phyloP scores from a whole-genome alignment of 2,113 vertebrate genomes.

The Ctenodactylus gundi region DNA sequence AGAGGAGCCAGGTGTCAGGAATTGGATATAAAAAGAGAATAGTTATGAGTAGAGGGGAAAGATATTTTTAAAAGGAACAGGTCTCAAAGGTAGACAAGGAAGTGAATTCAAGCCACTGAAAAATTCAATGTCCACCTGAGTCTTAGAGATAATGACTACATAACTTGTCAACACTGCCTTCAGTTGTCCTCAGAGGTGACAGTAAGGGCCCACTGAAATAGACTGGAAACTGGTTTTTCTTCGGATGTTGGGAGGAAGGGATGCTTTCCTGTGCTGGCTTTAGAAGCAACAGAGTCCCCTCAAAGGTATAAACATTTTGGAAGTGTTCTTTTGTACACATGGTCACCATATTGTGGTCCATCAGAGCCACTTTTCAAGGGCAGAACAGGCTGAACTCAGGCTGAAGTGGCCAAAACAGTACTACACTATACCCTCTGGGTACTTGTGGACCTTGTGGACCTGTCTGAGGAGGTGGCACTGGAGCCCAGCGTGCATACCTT shows the following conservation, averaged over 20 bases:
- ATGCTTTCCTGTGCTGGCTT: not conserved
- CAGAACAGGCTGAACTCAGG: not conserved
- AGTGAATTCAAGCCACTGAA: not conserved
- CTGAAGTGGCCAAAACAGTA: not conserved
- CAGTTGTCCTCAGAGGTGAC: not conserved
- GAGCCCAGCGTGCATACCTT: not conserved
- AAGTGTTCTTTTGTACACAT: not conserved
- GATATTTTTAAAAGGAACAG: not conserved
- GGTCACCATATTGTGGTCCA: not conserved
- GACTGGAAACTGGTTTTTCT: not conserved
- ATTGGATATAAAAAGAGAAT: not conserved
- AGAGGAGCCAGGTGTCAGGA: not conserved
- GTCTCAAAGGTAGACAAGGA: not conserved
- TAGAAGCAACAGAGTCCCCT: not conserved
- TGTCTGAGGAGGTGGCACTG: not conserved
- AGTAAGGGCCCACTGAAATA: not conserved
- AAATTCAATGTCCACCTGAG: not conserved
- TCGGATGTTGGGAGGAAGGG: not conserved
- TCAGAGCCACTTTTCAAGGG: not conserved
- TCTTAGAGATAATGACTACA: rapidly evolving
- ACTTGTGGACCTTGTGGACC: not conserved
- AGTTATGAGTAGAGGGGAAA: not conserved
- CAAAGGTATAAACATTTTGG: not conserved
- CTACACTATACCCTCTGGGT: not conserved
- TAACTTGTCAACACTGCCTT: not conserved